phyloP scores from a whole-genome alignment of 2,888 invertebrate genomes.

The Andrena haemorrhoa region DNA sequence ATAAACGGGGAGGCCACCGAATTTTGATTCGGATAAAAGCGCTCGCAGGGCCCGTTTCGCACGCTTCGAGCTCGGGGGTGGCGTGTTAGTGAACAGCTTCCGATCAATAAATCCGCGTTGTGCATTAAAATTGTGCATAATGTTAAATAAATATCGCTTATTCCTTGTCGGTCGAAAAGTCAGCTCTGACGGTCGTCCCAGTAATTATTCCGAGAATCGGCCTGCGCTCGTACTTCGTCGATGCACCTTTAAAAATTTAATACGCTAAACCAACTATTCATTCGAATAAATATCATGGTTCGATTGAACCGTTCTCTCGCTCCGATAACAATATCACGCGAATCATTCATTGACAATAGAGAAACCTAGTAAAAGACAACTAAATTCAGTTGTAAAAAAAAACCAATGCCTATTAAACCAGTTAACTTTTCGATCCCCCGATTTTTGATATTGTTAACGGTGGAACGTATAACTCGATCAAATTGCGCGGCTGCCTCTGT shows the following conservation, averaged over 20 bases:
- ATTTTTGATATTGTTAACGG: background rate
- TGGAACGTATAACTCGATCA: background rate
- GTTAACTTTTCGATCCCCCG: background rate
- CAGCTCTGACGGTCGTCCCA: conserved; percentile 14
- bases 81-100: conserved; percentile 1
- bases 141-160: conserved; percentile 18
- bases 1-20: conserved; percentile 63
- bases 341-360: too few relatives aligned
- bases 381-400: too few relatives aligned
- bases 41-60: conserved; percentile 36
- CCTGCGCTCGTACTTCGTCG: background rate
- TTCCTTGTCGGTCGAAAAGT: conserved; percentile 24
- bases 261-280: background rate
- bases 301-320: conserved; percentile 46
- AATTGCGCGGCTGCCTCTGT: background rate
- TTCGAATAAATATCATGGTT: conserved; percentile 38
- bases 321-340: background rate
- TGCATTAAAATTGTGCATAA: conserved; percentile 4
- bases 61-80: conserved; percentile 22
- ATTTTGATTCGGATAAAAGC: conserved; percentile 70
- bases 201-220: conserved; percentile 34
- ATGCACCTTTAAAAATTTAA: conserved; percentile 22
- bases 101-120: conserved; percentile 39
- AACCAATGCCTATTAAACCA: background rate
- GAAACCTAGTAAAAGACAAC: too few relatives aligned